Evolutionary conservation across 2,113 vertebrate species (phyloP), one percentile per base, ranked within the genome.

Genomic region (Forbesichthys agassizii): DNA sequence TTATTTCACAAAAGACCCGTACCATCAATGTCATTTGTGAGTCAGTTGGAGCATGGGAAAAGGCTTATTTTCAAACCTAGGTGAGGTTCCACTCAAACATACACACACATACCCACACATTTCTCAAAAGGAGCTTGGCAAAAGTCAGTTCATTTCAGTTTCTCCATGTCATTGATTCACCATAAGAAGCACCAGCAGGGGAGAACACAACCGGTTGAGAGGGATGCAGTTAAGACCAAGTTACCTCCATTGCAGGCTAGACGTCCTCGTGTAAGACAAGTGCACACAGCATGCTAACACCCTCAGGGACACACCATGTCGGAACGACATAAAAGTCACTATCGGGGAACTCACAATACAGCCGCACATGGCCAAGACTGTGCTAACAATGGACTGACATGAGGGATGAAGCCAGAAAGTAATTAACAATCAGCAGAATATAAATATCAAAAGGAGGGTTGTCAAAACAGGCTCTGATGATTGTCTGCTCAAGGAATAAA

Each of bases 341-440:
- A 71, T 83, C 71, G 73, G 33, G 47, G 63, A 82, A 74, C 55
- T 64, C 48, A 82, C 82, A 80, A 77, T 73, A 64, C 76, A 83
- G 73, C 68, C 68, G 73, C 61, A 61, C 46, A 42, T 53, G 73
- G 62, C 59, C 36, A 69, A 61, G 73, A 74, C 72, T 77, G 69
- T 14, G 58, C 67, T 73, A 72, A 86, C 77, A 86, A 84, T 80
- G 67, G 76, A 69, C 71, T 71, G 70, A 82, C 84, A 90, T 84
- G 85, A 88, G 81, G 71, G 76, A 80, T 75, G 72, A 66, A 60
- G 77, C 74, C 13, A 64, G 66, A 73, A 55, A 55, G 73, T 86
- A 86, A 92, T 92, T 90, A 90, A 83, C 85, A 90, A 88, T 84
- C 80, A 51, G 74, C 57, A 64, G 78, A 80, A 90, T 84, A 85